Evolutionary conservation across 2,113 vertebrate species (phyloP).

Genomic region (Rhodinocichla rosea): DNA sequence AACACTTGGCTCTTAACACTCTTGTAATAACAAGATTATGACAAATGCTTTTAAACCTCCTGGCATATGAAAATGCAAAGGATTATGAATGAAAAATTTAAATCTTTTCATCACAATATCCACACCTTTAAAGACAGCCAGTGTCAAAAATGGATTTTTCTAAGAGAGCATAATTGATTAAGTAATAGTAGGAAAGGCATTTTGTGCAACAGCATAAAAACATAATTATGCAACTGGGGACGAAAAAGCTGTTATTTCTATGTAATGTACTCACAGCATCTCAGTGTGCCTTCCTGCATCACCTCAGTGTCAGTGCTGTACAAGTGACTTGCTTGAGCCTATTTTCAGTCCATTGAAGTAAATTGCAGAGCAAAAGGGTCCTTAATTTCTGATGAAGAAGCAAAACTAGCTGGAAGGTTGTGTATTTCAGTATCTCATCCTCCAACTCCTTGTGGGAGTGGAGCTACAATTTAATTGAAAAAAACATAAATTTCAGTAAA

Average conservation of each 20-base stretch:
- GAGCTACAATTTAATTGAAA: not conserved
- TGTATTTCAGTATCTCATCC: not conserved
- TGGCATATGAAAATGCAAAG: not conserved
- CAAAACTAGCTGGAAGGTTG: not conserved
- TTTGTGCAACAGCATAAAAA: not conserved
- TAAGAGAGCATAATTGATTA: not conserved
- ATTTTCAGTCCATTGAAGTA: not conserved
- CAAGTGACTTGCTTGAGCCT: not conserved
- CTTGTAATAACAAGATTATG: not conserved
- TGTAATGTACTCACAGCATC: not conserved
- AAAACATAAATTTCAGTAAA: not conserved
- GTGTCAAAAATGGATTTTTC: not conserved
- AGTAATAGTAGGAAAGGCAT: not conserved
- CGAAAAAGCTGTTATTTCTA: not conserved
- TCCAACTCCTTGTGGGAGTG: not conserved
- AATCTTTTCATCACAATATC: not conserved
- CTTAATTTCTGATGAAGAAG: not conserved
- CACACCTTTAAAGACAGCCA: not conserved
- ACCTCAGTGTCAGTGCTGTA: not conserved
- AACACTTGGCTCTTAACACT: not conserved
- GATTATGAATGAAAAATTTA: not conserved
- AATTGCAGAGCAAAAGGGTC: not conserved
- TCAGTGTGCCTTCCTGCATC: not conserved
- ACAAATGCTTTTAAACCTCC: conserved; percentile 33
- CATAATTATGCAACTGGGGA: not conserved